Evolutionary conservation across 2,113 vertebrate genomes (phyloP).

Genomic region (Paraplagusia blochii): DNA sequence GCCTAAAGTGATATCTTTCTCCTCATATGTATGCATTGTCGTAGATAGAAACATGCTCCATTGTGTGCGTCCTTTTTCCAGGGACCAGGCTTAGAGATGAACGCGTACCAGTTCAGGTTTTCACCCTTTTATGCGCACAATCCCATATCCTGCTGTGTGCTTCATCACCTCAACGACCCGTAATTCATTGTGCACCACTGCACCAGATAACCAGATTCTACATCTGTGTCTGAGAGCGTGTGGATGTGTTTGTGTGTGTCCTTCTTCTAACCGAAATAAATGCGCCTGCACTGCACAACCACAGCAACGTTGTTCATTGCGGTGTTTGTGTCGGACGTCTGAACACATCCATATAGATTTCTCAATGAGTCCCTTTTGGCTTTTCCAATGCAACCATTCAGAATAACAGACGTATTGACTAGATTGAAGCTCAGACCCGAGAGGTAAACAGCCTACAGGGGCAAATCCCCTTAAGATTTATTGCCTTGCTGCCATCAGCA

Average conservation of each 20-base stretch:
- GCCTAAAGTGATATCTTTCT: slow-evolving; percentile 20
- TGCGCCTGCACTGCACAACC: not conserved
- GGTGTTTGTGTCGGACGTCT: slow-evolving; percentile 32
- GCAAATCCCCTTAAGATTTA: slow-evolving; percentile 29
- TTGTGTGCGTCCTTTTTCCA: slow-evolving; percentile 34
- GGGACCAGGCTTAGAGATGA: slow-evolving; percentile 11
- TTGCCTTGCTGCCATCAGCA: not conserved
- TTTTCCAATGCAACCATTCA: slow-evolving; percentile 23
- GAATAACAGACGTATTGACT: slow-evolving; percentile 38
- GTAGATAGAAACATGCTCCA: slow-evolving; percentile 10
- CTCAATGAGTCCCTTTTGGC: slow-evolving; percentile 15
- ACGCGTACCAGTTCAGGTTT: slow-evolving; percentile 33
- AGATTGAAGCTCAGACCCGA: slow-evolving; percentile 1
- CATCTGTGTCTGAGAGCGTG: slow-evolving; percentile 15
- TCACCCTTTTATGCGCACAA: slow-evolving; percentile 37
- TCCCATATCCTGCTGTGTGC: slow-evolving; percentile 43
- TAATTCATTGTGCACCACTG: slow-evolving; percentile 27
- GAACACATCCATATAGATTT: slow-evolving; percentile 39
- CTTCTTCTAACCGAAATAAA: slow-evolving; percentile 21
- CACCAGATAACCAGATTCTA: slow-evolving; percentile 17
- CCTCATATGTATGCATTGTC: slow-evolving; percentile 45
- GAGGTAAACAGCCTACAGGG: slow-evolving; percentile 5
- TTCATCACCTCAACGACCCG: slow-evolving; percentile 52
- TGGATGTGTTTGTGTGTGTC: slow-evolving; percentile 9
- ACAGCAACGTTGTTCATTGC: not conserved